Base-by-base conservation (phyloP, 2,113 vertebrate genomes). In the Zeus faber region DNA sequence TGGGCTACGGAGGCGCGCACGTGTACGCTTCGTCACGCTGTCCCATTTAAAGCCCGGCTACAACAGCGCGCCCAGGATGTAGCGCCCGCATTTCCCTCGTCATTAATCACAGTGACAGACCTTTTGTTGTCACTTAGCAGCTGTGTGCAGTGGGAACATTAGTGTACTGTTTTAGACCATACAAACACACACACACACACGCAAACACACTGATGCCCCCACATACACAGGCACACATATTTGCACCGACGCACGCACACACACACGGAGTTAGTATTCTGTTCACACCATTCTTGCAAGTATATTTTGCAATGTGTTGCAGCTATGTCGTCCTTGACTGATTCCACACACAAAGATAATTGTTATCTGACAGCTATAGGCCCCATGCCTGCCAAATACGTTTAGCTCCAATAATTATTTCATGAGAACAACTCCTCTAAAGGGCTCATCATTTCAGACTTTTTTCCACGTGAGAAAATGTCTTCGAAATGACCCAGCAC, bases 31-130 rank as follows among this genome's bases (percentile, higher is more conserved):
- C 33, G 6, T 9, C 33, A 2, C 2, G 33, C 13, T 3, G 48
- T 54, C 58, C 26, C 24, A 47, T 58, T 78, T 62, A 58, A 58
- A 71, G 50, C 47, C 2, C 35, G 0, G 35, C 65, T 69, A 66
- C 74, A 69, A 72, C 47, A 29, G 69, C 59, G 57, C 61, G 58
- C 54, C 43, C 48, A 78, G 73, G 68, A 84, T 77, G 73, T 78
- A 76, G 55, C 77, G 44, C 70, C 68, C 57, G 70, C 67, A 60
- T 73, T 79, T 83, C 72, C 75, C 70, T 45, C 40, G 64, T 80
- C 85, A 85, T 90, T 87, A 86, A 89, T 89, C 87, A 89, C 70
- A 64, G 33, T 80, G 83, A 84, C 87, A 85, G 72, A 78, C 74
- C 75, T 81, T 88, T 88, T 85, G 83, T 85, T 87, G 85, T 87